A percentile compares a stretch with the other conserved stretches of the same genome.
Evolutionary conservation across 2,797 vertebrate species (phyloP).

Genomic region (Okamejei kenojei): DNA sequence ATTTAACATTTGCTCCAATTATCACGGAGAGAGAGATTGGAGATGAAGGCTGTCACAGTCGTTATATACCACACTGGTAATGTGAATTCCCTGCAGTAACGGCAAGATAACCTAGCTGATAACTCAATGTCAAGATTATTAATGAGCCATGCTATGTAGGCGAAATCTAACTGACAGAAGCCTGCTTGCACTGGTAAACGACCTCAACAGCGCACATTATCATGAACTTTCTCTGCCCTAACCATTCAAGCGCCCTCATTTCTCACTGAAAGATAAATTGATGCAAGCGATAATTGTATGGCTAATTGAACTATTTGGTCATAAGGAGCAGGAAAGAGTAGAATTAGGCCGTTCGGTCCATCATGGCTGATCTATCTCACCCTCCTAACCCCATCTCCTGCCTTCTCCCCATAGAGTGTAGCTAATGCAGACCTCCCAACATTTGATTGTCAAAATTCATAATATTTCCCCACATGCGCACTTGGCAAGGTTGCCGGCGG

Average conservation of each 20-base stretch:
- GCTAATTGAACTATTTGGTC: background rate
- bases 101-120: background rate
- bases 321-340: no score
- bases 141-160: background rate
- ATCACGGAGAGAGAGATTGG: background rate
- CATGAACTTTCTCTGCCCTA: background rate
- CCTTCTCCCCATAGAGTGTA: no score
- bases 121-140: background rate
- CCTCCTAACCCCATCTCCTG: no score
- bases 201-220: background rate
- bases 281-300: background rate
- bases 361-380: no score
- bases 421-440: no score
- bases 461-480: no score
- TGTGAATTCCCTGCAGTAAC: background rate
- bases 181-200: no score
- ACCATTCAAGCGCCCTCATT: background rate
- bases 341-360: no score
- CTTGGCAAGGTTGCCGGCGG: no score
- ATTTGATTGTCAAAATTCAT: no score
- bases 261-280: background rate
- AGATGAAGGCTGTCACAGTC: background rate
- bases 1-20: background rate
- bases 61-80: background rate
- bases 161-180: background rate